Evolutionary conservation across 2,797 vertebrate genomes (phyloP), one percentile per base, ranked within the genome.

Genomic region (Anisognathus igniventris): DNA sequence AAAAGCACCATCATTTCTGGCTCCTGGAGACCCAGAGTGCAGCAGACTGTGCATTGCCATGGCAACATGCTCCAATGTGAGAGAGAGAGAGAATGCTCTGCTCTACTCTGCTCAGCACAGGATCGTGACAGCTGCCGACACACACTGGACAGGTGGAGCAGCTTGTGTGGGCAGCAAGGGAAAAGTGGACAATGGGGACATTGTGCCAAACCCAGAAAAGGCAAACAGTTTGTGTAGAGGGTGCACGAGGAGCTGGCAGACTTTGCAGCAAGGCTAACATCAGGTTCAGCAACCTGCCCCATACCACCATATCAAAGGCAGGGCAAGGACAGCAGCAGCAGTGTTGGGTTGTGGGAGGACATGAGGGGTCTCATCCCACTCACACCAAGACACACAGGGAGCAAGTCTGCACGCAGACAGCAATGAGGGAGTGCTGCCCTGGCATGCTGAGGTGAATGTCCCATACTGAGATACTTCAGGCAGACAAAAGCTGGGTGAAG

Each of bases 41-140:
- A 90, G 93, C 93, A 96, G 95, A 95, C 86, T 89, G 70, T 47
- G 78, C 45, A 91, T 96, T 81, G 86, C 96, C 91, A 96, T 96
- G 91, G 95, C 89, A 97, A 97, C 97, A 3, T 48, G 35, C 54
- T 96, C 90, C 5, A 5, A 27, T 58, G 88, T 70, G 56, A 45
- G n/a, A 57, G 53, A n/a, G 50, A 51, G 39, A 54, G 64, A 15
- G 31, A 57, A 18, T 56, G 14, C 37, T 82, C 50, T 31, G 85
- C 87, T 89, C 86, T 84, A 51, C 73, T 91, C 86, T 12, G 80
- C 78, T 91, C 40, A 0, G 40, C 58, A 75, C 6, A 11, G 53
- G 68, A 88, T 74, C 3, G 0, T 33, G 62, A 81, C 90, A 92
- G 85, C 77, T 73, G 74, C 76, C 0, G 0, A 80, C 42, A 70